Evolutionary conservation across 1,140 invertebrate species (phyloP), one percentile per base, ranked within the genome.

Genomic region (Panagrolaimus sp.): DNA sequence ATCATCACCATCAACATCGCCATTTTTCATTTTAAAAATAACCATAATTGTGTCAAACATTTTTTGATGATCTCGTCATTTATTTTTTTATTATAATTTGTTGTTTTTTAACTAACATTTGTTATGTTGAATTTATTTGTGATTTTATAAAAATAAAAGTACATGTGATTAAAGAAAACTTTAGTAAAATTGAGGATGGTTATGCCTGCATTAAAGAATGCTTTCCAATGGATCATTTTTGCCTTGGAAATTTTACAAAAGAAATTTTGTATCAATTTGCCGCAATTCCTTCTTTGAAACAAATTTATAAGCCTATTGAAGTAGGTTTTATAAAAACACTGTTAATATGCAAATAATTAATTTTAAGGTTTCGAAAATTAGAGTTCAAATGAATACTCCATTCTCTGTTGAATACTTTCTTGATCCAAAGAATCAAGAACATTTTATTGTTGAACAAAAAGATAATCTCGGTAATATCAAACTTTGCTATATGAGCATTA

Each of bases 251-350:
- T 63, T 69, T 70, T n/a, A 82, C 80, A 7, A 66, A 68, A 23
- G 79, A 79, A 75, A 81, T 83, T 62, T 65, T 83, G 42, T 83
- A 77, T 38, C 81, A 83, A 63, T 82, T 82, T 66, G n/a, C 77
- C 1, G 67, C 77, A 23, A 64, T 81, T 47, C 75, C 79, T 1
- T 47, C 43, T 9, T 66, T 42, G 1, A 14, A 38, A 38, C 31
- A 38, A 38, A 38, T 38, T 7, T 38, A 25, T 16, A 27, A 57
- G 4, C 51, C 51, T 3, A 57, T 57, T 20, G 13, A 20, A 4
- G 8, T 27, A 2, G 20, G 20, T 23, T 57, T 25, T 57, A 27
- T 20, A 23, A 27, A 25, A 57, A 57, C 1, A 23, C 51, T 5
- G 27, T 0, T 2, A 57, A 8, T 45, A 16, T 0, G 11, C 13